Evolutionary conservation across 2,113 vertebrate genomes (phyloP).

Genomic region (Sitta europaea): DNA sequence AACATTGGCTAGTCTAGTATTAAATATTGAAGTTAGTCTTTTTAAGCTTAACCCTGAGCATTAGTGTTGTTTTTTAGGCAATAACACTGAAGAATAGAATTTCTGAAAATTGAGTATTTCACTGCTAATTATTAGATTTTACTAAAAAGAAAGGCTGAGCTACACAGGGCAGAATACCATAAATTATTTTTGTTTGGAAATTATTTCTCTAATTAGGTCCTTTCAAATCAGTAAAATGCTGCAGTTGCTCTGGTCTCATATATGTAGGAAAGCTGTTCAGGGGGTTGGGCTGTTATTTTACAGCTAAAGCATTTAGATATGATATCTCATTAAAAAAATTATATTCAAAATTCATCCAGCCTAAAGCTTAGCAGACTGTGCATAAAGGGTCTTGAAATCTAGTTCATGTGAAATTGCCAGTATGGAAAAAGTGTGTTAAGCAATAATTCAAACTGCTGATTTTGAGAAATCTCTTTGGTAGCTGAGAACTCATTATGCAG

Average conservation of each 20-base stretch:
- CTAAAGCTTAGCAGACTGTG: not conserved
- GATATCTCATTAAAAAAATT: not conserved
- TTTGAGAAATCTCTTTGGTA: not conserved
- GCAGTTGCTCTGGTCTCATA: not conserved
- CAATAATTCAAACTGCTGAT: conserved; percentile 5
- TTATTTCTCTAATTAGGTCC: not conserved
- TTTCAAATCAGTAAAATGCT: not conserved
- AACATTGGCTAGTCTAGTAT: not conserved
- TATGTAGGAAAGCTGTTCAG: not conserved
- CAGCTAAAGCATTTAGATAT: not conserved
- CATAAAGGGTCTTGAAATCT: not conserved
- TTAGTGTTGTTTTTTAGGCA: not conserved
- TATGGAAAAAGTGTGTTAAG: not conserved
- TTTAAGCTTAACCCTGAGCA: not conserved
- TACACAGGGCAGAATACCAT: not conserved
- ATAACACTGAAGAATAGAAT: not conserved
- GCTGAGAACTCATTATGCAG: not conserved
- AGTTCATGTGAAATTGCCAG: not conserved
- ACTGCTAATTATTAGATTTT: not conserved
- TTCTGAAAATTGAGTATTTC: not conserved
- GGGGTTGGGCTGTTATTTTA: not conserved
- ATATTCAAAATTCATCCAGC: not conserved
- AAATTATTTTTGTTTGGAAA: not conserved
- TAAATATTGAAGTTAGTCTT: not conserved
- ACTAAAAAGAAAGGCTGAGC: not conserved